Base-by-base conservation (phyloP, 2,113 vertebrate species). In the Lamprotornis superbus region DNA sequence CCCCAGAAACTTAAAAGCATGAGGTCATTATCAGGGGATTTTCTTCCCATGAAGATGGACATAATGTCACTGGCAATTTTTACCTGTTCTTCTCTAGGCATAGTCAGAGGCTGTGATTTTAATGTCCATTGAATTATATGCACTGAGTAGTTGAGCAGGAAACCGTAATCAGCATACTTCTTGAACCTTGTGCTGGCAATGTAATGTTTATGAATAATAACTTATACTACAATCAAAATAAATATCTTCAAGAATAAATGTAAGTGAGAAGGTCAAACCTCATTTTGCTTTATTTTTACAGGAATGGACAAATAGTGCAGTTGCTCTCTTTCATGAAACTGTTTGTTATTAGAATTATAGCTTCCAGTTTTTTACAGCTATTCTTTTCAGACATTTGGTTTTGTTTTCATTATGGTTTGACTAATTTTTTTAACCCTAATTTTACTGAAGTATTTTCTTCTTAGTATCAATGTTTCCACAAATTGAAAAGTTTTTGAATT, bases 231-330 rank as follows among this genome's bases (percentile, higher is more conserved):
- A 87, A 79, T 53, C 16, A 77, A 93, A 95, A 94, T 83, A 95
- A 95, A 89, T 91, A 87, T 42, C 50, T 71, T 61, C 21, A n/a
- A 67, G 63, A 76, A 83, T 21, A 91, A 46, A 79, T 71, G 49
- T 83, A 93, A 87, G 28, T 81, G 67, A 93, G 91, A 92, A 89
- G 67, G 31, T 79, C 82, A 83, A 37, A 56, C 27, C 63, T 82
- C 7, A 25, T 78, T 94, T 96, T 77, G 74, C 56, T 95, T 87
- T 96, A 55, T 95, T 94, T 95, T 93, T 70, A 77, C 46, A 85
- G 20, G 35, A 85, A 59, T 30, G 27, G 55, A 19, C 93, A 90
- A 93, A 95, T 70, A 90, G 40, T 55, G 7, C 13, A 47, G 56
- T 94, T 90, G 27, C 13, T 83, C 9, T 90, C 50, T 83, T 73